Evolutionary conservation across 1,140 invertebrate species (phyloP).

Genomic region (Hycleus cichorii): DNA sequence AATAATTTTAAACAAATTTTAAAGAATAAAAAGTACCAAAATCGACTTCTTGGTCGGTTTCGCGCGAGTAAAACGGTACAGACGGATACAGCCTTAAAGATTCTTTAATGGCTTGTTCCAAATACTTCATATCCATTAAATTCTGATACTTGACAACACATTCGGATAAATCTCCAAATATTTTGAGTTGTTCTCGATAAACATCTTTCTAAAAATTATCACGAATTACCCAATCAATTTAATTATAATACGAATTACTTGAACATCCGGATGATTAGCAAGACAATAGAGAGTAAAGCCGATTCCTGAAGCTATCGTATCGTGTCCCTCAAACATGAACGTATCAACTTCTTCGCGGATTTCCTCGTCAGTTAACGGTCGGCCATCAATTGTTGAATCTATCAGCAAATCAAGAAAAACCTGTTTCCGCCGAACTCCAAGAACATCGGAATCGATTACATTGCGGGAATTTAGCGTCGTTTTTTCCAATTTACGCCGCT

Average conservation of each 20-base stretch:
- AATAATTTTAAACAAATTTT: background rate
- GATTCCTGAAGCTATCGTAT: conserved; percentile 62
- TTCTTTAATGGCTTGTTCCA: conserved; percentile 60
- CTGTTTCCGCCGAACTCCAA: conserved; percentile 41
- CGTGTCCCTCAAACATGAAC: conserved; percentile 70
- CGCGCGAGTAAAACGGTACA: conserved; percentile 48
- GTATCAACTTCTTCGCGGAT: conserved; percentile 59
- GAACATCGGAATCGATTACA: conserved; percentile 14
- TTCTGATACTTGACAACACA: conserved; percentile 34
- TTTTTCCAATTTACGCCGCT: background rate
- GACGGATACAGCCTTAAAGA: conserved; percentile 53
- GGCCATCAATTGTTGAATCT: conserved; percentile 47
- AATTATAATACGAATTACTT: background rate
- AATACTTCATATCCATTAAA: conserved; percentile 50
- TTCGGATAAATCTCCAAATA: background rate
- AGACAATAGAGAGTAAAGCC: conserved; percentile 52
- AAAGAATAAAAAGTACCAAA: conserved; percentile 5
- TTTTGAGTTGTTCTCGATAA: background rate
- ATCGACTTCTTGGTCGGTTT: conserved; percentile 32
- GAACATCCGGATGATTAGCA: conserved; percentile 49
- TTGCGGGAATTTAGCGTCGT: background rate
- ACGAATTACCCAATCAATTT: background rate
- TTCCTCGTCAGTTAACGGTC: conserved; percentile 42
- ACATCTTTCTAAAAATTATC: background rate
- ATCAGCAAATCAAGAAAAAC: conserved; percentile 67